A percentile compares a stretch with the other conserved stretches of the same genome.
Conservation (phyloP, 2,113 vertebrate genomes). For the Dicentrarchus labrax region DNA sequence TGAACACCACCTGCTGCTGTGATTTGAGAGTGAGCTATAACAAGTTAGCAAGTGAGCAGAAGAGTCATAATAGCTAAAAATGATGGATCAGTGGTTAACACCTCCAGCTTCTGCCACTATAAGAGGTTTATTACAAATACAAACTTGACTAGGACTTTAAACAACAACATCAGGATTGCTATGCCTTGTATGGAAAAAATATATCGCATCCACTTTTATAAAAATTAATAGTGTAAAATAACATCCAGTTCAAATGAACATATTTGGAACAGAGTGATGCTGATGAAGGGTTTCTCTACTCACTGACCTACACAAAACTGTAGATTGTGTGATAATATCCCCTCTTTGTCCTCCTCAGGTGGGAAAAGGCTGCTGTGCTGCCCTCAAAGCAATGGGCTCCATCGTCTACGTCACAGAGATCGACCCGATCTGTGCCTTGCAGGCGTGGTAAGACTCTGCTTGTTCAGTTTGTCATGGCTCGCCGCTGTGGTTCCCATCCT, state of each 20-base stretch:
- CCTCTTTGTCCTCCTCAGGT: slow-evolving; percentile 82
- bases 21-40: too few relatives aligned
- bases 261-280: background rate
- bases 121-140: too few relatives aligned
- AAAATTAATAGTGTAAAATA: background rate
- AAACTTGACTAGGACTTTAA: background rate
- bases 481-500: accelerated
- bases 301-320: background rate
- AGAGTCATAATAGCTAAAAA: too few relatives aligned
- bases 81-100: too few relatives aligned
- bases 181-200: too few relatives aligned
- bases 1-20: too few relatives aligned
- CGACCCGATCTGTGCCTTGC: slow-evolving; percentile 97
- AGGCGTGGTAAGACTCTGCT: slow-evolving; percentile 91
- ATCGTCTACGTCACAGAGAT: slow-evolving; percentile 99
- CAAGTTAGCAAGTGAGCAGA: too few relatives aligned
- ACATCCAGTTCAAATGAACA: background rate
- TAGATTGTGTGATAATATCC: background rate
- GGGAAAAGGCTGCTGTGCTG: slow-evolving; percentile 96
- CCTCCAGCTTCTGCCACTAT: too few relatives aligned
- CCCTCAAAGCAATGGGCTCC: slow-evolving; percentile 98
- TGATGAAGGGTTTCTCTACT: background rate
- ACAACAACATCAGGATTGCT: background rate
- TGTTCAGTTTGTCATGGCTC: background rate
- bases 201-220: background rate